Evolutionary conservation across 2,113 vertebrate species (phyloP).

Genomic region (Pycnonotus jocosus): DNA sequence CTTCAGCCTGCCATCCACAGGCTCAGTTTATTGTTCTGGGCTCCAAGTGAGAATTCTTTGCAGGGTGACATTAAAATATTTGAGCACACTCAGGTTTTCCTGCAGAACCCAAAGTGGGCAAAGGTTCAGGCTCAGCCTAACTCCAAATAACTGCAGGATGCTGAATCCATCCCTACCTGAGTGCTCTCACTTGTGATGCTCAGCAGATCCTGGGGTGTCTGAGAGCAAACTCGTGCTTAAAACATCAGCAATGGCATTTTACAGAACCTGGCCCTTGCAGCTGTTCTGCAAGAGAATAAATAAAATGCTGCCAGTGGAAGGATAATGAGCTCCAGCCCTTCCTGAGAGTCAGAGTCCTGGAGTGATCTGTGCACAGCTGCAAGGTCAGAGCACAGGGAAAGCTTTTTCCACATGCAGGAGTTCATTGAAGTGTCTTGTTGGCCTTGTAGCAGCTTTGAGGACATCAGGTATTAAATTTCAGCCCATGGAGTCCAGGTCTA

Average conservation of each 20-base stretch:
- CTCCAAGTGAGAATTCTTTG: not conserved
- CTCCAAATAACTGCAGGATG: not conserved
- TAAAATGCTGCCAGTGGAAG: not conserved
- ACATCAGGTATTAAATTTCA: not conserved
- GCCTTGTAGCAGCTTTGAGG: not conserved
- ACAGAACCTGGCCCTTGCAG: not conserved
- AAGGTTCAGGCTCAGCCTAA: not conserved
- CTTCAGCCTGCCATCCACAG: not conserved
- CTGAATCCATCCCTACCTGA: not conserved
- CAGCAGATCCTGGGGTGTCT: rapidly evolving
- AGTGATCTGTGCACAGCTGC: not conserved
- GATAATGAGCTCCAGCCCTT: not conserved
- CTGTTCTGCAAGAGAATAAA: not conserved
- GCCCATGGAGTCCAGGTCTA: not conserved
- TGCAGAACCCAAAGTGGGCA: not conserved
- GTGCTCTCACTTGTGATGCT: not conserved
- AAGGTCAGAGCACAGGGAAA: not conserved
- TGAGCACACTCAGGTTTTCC: not conserved
- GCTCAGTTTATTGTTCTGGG: not conserved
- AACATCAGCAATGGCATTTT: not conserved
- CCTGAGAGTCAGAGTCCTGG: not conserved
- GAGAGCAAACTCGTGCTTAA: not conserved
- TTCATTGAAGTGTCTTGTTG: not conserved
- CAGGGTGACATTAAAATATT: not conserved
- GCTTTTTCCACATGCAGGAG: not conserved